Evolutionary conservation across 2,888 invertebrate species (phyloP), one percentile per base, ranked within the genome.

Genomic region (Neria commutata): DNA sequence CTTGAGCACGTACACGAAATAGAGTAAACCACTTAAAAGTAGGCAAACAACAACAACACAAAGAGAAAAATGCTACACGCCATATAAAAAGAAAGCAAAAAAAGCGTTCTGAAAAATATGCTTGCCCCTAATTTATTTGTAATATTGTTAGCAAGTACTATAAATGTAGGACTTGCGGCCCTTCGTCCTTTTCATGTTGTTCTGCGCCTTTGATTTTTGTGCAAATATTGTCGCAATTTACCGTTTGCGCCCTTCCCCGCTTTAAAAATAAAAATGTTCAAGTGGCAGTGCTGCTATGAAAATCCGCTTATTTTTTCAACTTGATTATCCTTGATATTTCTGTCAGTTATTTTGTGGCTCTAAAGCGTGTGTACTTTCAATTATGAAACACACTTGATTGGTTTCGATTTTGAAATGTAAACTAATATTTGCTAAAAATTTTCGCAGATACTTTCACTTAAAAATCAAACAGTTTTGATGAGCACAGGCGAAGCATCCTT

Each of bases 1-100:
- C 73, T 74, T 74, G 71, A 72, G 76, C 73, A 74, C 73, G 73
- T 74, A 69, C 67, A 62, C 63, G 62, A 64, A 67, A 66, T 63
- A 61, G 59, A 68, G n/a, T n/a, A 72, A 64, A 68, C 68, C 65
- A 66, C 69, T 72, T 11, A 24, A 24, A 53, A 19, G 26, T 45
- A 14, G n/a, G 21, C 25, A 42, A 42, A 42, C 42, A 42, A 42
- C 42, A 42, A n/a, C 21, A 14, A 6, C 21, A 14, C 17, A 19
- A 14, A 8, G 21, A 6, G 42, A 4, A 6, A 4, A 4, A 14
- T 4, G 37, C 2, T 17, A 42, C 3, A 42, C 17, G 21, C 11
- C 11, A 8, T 29, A 19, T 5, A 42, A 42, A 11, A 17, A 19
- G 14, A 11, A 42, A 42, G 21, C 14, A 42, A 4, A 8, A n/a